Conservation (phyloP, 2,113 vertebrate species). For the Phasianus colchicus region DNA sequence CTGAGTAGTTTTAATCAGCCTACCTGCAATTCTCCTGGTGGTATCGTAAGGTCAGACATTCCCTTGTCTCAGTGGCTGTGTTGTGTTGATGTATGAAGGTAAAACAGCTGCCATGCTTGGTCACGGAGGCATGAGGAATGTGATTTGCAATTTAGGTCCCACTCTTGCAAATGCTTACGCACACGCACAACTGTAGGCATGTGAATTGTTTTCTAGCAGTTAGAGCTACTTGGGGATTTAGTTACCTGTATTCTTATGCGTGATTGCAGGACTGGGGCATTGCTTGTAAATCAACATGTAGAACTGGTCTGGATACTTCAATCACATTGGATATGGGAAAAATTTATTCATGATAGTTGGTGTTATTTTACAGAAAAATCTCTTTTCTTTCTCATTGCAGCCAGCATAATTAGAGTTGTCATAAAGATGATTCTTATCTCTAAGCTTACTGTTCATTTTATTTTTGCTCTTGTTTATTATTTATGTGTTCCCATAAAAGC, state of each 20-base stretch:
- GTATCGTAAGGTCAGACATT: background rate
- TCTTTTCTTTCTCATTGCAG: background rate
- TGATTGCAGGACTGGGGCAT: background rate
- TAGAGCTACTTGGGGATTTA: background rate
- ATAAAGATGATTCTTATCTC: background rate
- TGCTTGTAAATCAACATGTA: background rate
- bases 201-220: background rate
- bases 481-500: background rate
- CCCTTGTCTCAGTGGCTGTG: background rate
- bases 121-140: constrained; percentile 11
- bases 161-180: background rate
- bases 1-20: constrained; percentile 55
- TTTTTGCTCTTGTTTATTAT: background rate
- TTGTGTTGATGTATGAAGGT: background rate
- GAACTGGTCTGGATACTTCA: background rate
- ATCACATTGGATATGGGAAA: background rate
- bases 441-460: background rate
- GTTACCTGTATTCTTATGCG: background rate
- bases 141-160: constrained; percentile 8
- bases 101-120: background rate
- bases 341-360: background rate
- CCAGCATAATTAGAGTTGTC: background rate
- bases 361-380: background rate
- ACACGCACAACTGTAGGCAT: background rate
- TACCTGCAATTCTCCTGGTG: constrained; percentile 8